phyloP scores from a whole-genome alignment of 2,113 vertebrate species.

The Sciurus niger region DNA sequence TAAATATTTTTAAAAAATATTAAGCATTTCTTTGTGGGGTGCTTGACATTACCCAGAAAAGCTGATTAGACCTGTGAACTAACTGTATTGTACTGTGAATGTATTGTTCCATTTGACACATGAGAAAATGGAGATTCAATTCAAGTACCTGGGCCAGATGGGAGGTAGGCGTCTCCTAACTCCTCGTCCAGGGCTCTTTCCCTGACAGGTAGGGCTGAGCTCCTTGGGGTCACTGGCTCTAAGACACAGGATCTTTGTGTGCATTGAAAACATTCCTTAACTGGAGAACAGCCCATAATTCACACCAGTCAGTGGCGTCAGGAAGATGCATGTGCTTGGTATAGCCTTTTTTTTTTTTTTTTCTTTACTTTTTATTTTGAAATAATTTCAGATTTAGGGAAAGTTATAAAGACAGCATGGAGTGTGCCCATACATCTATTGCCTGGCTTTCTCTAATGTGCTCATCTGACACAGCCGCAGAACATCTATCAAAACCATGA shows the following conservation, averaged over 20 bases:
- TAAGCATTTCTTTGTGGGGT: background rate
- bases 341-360: background rate
- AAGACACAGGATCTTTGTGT: background rate
- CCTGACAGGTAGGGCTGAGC: too few relatives aligned
- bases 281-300: background rate
- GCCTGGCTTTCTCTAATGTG: background rate
- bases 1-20: background rate
- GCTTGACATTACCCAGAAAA: background rate
- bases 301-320: too few relatives aligned
- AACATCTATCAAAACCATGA: background rate
- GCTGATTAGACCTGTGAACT: background rate
- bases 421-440: background rate
- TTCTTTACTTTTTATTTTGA: conserved; percentile 52
- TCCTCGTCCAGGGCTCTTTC: background rate
- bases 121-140: background rate
- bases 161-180: background rate
- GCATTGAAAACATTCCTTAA: background rate
- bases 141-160: background rate
- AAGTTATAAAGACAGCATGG: background rate
- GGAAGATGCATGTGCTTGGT: background rate
- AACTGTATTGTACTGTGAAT: too few relatives aligned
- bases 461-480: background rate
- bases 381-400: conserved; percentile 30
- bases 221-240: background rate
- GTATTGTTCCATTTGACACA: background rate